Conservation (phyloP, 1,140 invertebrate species). For the Apis laboriosa region DNA sequence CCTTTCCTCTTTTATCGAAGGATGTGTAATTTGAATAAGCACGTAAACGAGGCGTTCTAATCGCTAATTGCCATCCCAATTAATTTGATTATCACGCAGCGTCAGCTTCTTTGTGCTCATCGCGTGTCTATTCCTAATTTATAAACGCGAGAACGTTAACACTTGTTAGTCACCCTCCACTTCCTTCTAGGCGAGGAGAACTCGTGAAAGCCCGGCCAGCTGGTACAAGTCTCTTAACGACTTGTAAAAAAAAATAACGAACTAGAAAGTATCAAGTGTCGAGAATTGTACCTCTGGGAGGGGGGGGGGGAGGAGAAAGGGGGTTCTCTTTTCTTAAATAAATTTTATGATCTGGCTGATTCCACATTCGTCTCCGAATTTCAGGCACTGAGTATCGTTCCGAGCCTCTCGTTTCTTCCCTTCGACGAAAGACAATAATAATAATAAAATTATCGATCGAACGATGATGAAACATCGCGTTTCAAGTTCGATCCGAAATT, state of each 20-base stretch:
- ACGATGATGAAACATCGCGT: neutral
- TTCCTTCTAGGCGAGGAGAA: conserved; percentile 1
- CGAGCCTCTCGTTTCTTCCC: neutral
- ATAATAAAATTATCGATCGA: neutral
- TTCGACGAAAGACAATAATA: neutral
- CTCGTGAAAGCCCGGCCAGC: neutral
- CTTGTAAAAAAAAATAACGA: neutral
- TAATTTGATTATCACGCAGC: conserved; percentile 36
- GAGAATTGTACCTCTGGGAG: neutral
- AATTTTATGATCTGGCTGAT: too few species aligned
- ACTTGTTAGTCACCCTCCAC: conserved; percentile 41
- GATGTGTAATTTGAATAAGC: conserved; percentile 1
- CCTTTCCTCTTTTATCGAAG: neutral
- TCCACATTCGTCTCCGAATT: too few species aligned
- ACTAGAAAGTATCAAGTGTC: neutral
- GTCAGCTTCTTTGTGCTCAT: conserved; percentile 22
- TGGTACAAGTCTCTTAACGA: neutral
- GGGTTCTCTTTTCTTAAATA: neutral
- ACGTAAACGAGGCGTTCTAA: conserved; percentile 5
- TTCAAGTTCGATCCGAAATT: neutral
- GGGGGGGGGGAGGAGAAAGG: neutral
- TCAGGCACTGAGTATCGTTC: too few species aligned
- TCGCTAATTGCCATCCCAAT: conserved; percentile 22
- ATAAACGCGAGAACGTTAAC: conserved; percentile 21
- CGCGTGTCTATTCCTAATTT: conserved; percentile 47